Percentiles rank a stretch among this genome's conserved stretches.
phyloP scores from a whole-genome alignment of 2,797 vertebrate species.

The Falco biarmicus region DNA sequence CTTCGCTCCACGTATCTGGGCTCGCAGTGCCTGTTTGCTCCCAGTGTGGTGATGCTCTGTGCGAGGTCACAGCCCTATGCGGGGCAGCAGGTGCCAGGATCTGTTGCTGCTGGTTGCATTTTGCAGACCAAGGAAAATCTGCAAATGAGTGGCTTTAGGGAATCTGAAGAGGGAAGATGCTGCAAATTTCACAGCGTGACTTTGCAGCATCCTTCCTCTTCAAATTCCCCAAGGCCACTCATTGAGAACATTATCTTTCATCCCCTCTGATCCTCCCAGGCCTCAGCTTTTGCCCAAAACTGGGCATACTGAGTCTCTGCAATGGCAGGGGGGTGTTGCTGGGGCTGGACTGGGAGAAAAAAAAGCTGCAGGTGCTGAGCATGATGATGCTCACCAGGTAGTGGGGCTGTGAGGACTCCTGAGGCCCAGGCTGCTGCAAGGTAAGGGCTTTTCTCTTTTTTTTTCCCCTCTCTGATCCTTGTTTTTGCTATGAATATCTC shows the following conservation, averaged over 20 bases:
- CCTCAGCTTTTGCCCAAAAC: neutral
- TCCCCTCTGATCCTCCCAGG: neutral
- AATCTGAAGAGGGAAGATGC: neutral
- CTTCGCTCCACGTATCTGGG: neutral
- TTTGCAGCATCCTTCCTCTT: neutral
- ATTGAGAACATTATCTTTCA: neutral
- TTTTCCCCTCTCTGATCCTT: neutral
- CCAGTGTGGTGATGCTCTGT: neutral
- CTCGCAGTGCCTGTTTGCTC: rapidly evolving
- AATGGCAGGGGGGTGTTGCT: neutral
- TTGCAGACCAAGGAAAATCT: neutral
- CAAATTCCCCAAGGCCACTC: neutral
- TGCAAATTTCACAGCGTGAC: neutral
- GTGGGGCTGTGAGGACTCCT: rapidly evolving
- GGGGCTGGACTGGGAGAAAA: neutral
- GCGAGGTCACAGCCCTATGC: neutral
- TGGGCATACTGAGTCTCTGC: neutral
- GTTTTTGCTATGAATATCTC: neutral
- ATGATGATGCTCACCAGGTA: neutral
- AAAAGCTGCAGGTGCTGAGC: neutral
- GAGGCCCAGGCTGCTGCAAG: neutral
- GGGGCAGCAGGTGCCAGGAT: rapidly evolving
- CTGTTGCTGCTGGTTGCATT: neutral
- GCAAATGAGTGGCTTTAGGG: neutral
- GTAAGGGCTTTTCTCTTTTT: neutral